Evolutionary conservation across 2,797 vertebrate species (phyloP).

Genomic region (Betta splendens): DNA sequence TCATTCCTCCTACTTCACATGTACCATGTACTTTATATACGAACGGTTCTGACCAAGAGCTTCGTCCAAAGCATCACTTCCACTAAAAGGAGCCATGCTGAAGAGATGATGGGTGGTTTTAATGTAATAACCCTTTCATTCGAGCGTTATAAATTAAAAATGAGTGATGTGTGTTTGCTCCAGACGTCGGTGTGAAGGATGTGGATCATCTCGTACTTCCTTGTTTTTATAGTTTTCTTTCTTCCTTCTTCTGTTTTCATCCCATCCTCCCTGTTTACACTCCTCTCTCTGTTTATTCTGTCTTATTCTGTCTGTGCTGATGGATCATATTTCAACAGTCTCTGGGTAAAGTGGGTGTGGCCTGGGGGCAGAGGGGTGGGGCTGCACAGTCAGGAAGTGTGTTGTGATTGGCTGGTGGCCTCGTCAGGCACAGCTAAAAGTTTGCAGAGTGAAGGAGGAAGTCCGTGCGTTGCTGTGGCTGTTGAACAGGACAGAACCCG

Average conservation of each 20-base stretch:
- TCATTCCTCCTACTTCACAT: too few relatives aligned
- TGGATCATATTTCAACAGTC: constrained; percentile 47
- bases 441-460: constrained; percentile 77
- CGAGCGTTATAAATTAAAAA: too few relatives aligned
- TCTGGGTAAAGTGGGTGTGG: constrained; percentile 49
- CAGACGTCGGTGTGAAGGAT: too few relatives aligned
- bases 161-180: too few relatives aligned
- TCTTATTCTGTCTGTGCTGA: constrained; percentile 51
- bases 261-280: background rate
- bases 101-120: too few relatives aligned
- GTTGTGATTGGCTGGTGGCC: constrained; percentile 69
- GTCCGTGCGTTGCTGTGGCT: constrained; percentile 51
- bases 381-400: constrained; percentile 49
- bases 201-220: background rate
- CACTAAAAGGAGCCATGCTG: too few relatives aligned
- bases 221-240: background rate
- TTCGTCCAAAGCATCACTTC: too few relatives aligned
- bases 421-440: constrained; percentile 62
- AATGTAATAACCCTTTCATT: too few relatives aligned
- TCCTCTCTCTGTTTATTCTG: background rate
- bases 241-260: background rate
- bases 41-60: too few relatives aligned
- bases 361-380: constrained; percentile 44
- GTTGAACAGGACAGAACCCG: constrained; percentile 34
- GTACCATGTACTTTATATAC: too few relatives aligned